Percentiles rank a stretch among this genome's conserved stretches.
Conservation (phyloP, 2,797 vertebrate genomes). For the Helicolenus hilgendorfi region DNA sequence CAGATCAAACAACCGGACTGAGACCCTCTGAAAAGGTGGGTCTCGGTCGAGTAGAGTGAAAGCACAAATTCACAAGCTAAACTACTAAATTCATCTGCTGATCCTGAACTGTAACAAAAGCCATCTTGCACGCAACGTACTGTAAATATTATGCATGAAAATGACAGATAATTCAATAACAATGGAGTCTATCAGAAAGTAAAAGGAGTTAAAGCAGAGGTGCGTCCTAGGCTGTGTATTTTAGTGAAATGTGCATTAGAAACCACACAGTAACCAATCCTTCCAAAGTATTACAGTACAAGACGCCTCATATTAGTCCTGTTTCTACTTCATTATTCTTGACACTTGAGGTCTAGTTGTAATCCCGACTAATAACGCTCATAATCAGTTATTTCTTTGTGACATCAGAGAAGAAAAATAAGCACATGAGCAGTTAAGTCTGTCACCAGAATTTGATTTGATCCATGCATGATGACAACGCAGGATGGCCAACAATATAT, state of each 20-base stretch:
- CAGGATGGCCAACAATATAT: neutral
- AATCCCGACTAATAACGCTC: neutral
- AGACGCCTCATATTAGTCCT: neutral
- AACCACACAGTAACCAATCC: too few species aligned
- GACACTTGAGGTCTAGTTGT: neutral
- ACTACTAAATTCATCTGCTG: neutral
- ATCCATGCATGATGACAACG: neutral
- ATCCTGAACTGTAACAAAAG: neutral
- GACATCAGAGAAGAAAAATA: neutral
- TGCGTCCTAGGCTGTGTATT: too few species aligned
- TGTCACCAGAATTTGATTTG: neutral
- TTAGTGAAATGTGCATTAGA: too few species aligned
- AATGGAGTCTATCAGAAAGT: neutral
- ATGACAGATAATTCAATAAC: neutral
- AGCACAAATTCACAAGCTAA: neutral
- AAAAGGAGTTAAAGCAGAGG: too few species aligned
- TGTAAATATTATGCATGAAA: neutral
- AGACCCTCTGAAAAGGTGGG: neutral
- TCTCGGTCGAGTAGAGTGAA: neutral
- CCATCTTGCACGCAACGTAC: neutral
- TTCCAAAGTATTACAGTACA: fast-evolving
- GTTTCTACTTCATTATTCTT: neutral
- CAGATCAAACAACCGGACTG: neutral
- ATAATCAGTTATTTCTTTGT: neutral
- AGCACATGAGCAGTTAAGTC: neutral